These are phyloP conservation scores for Archips crataeganus DNA, from an alignment of 2,888 invertebrate genomes.

Conservation along the genomic window DNA sequence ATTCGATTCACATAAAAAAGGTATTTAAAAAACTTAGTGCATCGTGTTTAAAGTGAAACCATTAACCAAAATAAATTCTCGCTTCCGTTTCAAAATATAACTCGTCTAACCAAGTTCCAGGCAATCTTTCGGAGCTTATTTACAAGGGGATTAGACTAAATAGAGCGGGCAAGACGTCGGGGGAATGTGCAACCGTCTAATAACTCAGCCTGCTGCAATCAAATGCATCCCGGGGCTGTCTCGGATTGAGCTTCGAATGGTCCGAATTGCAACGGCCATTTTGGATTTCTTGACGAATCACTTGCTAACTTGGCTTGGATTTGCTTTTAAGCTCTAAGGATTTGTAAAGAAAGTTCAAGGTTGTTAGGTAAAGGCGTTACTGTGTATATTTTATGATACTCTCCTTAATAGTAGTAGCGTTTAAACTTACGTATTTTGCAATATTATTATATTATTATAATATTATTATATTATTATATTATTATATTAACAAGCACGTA, in stretches of 20 bases:
- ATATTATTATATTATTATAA: too few relatives aligned
- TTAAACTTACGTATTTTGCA: too few relatives aligned
- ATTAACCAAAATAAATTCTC: neutral
- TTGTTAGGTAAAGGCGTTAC: too few relatives aligned
- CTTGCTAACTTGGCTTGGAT: neutral
- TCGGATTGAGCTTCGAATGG: constrained; percentile 29
- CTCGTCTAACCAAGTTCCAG: constrained; percentile 19
- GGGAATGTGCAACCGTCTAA: constrained; percentile 48
- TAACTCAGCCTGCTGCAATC: constrained; percentile 50
- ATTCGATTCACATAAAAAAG: too few relatives aligned
- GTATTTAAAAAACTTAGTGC: too few relatives aligned
- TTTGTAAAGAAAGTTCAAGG: neutral
- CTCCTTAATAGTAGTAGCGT: too few relatives aligned
- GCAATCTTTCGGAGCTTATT: constrained; percentile 34
- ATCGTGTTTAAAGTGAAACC: too few relatives aligned
- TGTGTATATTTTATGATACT: too few relatives aligned
- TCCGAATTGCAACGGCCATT: constrained; percentile 32
- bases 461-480: too few relatives aligned
- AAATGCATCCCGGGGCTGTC: constrained; percentile 47
- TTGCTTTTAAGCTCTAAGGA: neutral
- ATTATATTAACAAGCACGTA: too few relatives aligned
- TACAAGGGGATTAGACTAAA: constrained; percentile 38
- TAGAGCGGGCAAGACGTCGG: constrained; percentile 29
- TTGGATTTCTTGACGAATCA: constrained; percentile 27
- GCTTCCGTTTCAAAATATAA: neutral